Evolutionary conservation across 2,888 invertebrate genomes (phyloP).

Genomic region (Yponomeuta malinellus): DNA sequence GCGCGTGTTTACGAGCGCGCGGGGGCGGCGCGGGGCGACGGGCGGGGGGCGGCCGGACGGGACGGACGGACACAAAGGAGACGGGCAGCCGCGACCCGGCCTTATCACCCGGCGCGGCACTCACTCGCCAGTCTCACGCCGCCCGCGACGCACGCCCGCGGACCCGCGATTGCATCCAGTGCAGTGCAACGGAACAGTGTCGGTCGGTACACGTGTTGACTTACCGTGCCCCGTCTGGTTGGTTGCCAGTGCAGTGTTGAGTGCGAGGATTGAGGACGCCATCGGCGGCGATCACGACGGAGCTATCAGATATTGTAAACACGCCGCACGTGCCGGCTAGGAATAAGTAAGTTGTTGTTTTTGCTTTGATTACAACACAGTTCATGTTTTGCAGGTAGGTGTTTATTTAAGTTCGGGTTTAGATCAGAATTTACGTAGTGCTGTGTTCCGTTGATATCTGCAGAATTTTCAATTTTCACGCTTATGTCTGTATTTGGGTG

Average conservation of each 20-base stretch:
- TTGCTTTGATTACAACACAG: not conserved
- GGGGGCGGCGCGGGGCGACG: conserved; percentile 29
- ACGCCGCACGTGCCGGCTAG: conserved; percentile 59
- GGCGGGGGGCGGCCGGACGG: conserved; percentile 46
- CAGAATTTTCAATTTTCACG: no score
- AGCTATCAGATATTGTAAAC: conserved; percentile 65
- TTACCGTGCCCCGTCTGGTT: conserved; percentile 19
- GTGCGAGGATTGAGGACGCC: conserved; percentile 35
- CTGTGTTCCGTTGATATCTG: no score
- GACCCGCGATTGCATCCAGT: conserved; percentile 30
- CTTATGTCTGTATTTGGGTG: no score
- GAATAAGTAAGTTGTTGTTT: conserved; percentile 58
- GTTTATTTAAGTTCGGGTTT: not conserved
- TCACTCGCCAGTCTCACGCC: conserved; percentile 67
- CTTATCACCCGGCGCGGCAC: conserved; percentile 62
- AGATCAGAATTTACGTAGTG: not conserved
- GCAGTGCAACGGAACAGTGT: conserved; percentile 21
- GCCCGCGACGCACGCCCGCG: conserved; percentile 51
- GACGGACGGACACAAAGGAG: conserved; percentile 70
- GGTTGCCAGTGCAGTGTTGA: conserved; percentile 39
- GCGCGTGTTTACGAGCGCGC: conserved; percentile 41
- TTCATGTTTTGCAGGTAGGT: not conserved
- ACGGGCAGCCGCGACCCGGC: conserved; percentile 64
- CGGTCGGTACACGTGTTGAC: conserved; percentile 14
- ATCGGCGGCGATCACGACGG: conserved; percentile 40